Percentiles rank a stretch among this genome's conserved stretches.
Evolutionary conservation across 2,888 invertebrate species (phyloP).

Genomic region (Oscheius sp.): DNA sequence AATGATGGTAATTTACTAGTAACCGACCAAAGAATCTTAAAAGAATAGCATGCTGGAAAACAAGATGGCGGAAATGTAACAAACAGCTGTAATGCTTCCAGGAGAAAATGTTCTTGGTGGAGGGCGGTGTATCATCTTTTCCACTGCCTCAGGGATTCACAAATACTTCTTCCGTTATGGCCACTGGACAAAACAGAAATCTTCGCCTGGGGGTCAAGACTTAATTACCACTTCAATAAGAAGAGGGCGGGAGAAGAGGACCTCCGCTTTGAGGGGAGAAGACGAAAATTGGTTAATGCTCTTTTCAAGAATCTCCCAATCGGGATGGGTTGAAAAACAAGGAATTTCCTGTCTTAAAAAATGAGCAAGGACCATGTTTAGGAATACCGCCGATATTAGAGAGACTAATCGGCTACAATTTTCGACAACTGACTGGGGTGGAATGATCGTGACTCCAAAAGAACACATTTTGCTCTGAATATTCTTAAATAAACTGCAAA

Average conservation of each 20-base stretch:
- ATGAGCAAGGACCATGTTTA: no score
- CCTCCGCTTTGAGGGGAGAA: not conserved
- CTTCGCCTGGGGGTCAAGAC: slow-evolving; percentile 24
- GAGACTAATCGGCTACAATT: no score
- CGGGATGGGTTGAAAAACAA: no score
- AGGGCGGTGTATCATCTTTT: not conserved
- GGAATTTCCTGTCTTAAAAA: no score
- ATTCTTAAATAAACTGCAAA: no score
- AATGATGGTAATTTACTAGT: slow-evolving; percentile 1
- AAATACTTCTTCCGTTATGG: no score
- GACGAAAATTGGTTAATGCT: no score
- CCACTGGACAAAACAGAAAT: slow-evolving; percentile 8
- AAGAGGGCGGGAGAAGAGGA: slow-evolving; percentile 5
- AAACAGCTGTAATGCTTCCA: not conserved
- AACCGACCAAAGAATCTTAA: not conserved
- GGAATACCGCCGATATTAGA: no score
- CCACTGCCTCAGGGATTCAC: not conserved
- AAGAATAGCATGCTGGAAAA: not conserved
- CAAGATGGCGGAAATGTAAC: not conserved
- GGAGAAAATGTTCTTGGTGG: not conserved
- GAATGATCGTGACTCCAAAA: no score
- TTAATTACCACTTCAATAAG: slow-evolving; percentile 18
- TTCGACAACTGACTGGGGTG: no score
- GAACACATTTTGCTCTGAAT: no score
- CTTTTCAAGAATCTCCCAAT: no score